Evolutionary conservation across 2,888 invertebrate species (phyloP).

Genomic region (Pachliopta kotzebuea): DNA sequence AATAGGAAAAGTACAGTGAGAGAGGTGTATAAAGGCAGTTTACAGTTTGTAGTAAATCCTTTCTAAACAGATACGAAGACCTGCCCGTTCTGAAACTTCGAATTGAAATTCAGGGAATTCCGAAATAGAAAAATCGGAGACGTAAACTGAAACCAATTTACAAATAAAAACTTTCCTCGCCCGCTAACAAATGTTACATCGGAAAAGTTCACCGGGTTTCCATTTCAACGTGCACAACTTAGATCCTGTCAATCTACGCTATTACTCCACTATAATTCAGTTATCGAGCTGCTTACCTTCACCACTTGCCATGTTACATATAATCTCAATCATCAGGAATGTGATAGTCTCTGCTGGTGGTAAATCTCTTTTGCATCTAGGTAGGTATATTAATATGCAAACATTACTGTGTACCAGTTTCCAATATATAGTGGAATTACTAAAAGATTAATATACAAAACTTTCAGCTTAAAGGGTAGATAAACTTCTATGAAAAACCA

Average conservation of each 20-base stretch:
- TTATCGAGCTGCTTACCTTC: background rate
- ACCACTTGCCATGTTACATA: too few species aligned
- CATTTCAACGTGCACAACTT: constrained; percentile 37
- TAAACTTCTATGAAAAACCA: too few species aligned
- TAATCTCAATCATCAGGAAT: background rate
- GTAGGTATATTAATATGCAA: too few species aligned
- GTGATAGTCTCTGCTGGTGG: too few species aligned
- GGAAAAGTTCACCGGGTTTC: constrained; percentile 40
- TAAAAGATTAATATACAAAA: too few species aligned
- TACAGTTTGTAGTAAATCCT: background rate
- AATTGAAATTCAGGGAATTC: constrained; percentile 30
- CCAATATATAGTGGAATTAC: too few species aligned
- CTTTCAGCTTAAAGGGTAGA: too few species aligned
- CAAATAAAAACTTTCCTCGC: constrained; percentile 36
- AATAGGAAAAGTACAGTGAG: too few species aligned
- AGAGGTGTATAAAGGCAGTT: background rate
- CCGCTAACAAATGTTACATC: constrained; percentile 33
- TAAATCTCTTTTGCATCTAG: too few species aligned
- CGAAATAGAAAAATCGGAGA: constrained; percentile 30
- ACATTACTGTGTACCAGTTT: too few species aligned
- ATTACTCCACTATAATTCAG: constrained; percentile 7
- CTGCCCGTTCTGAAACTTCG: constrained; percentile 9
- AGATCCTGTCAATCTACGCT: constrained; percentile 30
- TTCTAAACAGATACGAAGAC: constrained; percentile 13
- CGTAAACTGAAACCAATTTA: constrained; percentile 30